Percentiles rank a stretch among this genome's conserved stretches.
Conservation (phyloP, 2,797 vertebrate genomes). For the Echiichthys vipera region DNA sequence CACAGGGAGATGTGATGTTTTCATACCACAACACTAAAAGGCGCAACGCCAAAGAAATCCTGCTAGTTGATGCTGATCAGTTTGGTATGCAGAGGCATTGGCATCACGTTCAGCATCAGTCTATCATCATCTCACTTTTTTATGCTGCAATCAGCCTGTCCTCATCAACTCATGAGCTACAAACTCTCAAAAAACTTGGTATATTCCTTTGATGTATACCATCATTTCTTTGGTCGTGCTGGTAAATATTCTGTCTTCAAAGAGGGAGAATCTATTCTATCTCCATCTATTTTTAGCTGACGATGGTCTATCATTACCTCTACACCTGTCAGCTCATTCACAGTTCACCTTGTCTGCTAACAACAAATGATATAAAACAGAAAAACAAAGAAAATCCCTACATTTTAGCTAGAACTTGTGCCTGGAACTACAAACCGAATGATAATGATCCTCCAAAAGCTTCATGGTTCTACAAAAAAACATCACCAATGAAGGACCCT, state of each 20-base stretch:
- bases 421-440: background rate
- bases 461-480: background rate
- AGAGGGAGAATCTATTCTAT: background rate
- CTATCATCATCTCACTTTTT: background rate
- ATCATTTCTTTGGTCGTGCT: background rate
- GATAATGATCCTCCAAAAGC: background rate
- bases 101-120: background rate
- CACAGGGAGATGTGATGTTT: background rate
- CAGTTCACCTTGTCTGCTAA: background rate
- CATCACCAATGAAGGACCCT: background rate
- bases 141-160: background rate
- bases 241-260: background rate
- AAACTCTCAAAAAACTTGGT: background rate
- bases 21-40: background rate
- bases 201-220: background rate
- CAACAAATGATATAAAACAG: background rate
- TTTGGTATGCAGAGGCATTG: background rate
- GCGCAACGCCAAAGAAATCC: background rate
- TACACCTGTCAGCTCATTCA: constrained; percentile 27
- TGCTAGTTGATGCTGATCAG: background rate
- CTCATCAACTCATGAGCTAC: background rate
- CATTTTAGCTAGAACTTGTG: background rate
- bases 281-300: constrained; percentile 16
- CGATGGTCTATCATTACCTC: constrained; percentile 6
- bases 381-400: background rate